A percentile compares a stretch with the other conserved stretches of the same genome.
These are phyloP conservation scores for Erythrolamprus reginae DNA, from an alignment of 2,113 vertebrate species.

Conservation along the genomic window DNA sequence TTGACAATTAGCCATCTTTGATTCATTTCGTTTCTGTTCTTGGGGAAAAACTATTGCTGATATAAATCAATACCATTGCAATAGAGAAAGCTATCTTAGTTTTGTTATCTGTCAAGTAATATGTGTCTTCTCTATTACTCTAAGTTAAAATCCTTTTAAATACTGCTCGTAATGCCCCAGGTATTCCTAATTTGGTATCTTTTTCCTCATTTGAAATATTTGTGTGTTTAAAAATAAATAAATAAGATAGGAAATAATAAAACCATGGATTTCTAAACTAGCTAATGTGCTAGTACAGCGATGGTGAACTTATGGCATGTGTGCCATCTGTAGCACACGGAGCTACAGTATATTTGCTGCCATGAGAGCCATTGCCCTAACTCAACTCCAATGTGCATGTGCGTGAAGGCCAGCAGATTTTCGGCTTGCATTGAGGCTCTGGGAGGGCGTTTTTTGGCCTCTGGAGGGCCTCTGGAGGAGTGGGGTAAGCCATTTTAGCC, in stretches of 20 bases:
- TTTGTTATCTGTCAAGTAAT: neutral
- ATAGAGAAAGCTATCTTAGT: neutral
- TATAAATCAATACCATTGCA: slow-evolving; percentile 10
- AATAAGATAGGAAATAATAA: slow-evolving; percentile 17
- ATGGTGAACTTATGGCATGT: no score
- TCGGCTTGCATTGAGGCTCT: no score
- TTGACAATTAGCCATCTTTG: slow-evolving; percentile 49
- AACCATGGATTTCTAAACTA: slow-evolving; percentile 30
- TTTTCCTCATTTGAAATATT: neutral
- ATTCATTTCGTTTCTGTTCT: neutral
- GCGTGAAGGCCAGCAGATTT: no score
- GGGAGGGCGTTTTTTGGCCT: no score
- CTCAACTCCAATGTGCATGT: no score
- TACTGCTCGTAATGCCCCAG: neutral
- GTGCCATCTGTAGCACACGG: no score
- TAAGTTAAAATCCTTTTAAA: neutral
- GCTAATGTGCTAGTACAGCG: slow-evolving; percentile 15
- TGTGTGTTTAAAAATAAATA: neutral
- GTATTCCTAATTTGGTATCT: neutral
- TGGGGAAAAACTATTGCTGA: slow-evolving; percentile 17
- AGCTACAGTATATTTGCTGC: no score
- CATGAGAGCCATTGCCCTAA: no score
- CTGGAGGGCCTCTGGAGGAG: no score
- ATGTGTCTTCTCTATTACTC: neutral
- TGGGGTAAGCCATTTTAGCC: no score